Evolutionary conservation across 1,140 invertebrate species (phyloP).

Genomic region (Whitmania pigra): DNA sequence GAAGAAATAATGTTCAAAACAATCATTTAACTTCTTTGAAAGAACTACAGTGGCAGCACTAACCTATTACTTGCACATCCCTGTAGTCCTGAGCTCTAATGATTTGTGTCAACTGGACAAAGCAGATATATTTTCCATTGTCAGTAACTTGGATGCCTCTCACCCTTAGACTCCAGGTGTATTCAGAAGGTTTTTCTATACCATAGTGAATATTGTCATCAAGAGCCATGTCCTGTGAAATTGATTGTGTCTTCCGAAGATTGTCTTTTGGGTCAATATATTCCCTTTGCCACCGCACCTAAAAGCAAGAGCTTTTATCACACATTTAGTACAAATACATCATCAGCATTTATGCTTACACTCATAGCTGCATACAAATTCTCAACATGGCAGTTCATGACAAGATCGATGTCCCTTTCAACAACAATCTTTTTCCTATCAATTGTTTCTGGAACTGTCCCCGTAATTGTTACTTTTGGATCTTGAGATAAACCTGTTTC

Average conservation of each 20-base stretch:
- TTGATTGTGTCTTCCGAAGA: not conserved
- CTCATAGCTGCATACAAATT: constrained; percentile 1
- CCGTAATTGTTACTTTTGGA: constrained; percentile 15
- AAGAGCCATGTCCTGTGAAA: constrained; percentile 19
- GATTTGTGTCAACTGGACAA: constrained; percentile 19
- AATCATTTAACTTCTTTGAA: too few species aligned
- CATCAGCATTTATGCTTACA: not conserved
- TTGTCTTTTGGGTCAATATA: not conserved
- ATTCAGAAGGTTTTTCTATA: constrained; percentile 22
- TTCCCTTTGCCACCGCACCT: constrained; percentile 18
- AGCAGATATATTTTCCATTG: constrained; percentile 21
- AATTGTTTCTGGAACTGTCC: constrained; percentile 1
- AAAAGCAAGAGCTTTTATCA: not conserved
- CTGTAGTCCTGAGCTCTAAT: not conserved
- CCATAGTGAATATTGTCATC: constrained; percentile 19
- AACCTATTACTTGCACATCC: constrained; percentile 10
- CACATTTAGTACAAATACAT: not conserved
- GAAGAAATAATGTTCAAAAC: too few species aligned
- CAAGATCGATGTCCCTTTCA: not conserved
- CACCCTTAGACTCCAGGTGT: constrained; percentile 19
- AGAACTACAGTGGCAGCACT: not conserved
- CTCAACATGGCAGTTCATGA: constrained; percentile 19
- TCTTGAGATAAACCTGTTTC: not conserved
- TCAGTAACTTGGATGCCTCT: constrained; percentile 16
- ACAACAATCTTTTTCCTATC: constrained; percentile 2